Evolutionary conservation across 2,888 invertebrate genomes (phyloP).

Genomic region (Sisyra nigra): DNA sequence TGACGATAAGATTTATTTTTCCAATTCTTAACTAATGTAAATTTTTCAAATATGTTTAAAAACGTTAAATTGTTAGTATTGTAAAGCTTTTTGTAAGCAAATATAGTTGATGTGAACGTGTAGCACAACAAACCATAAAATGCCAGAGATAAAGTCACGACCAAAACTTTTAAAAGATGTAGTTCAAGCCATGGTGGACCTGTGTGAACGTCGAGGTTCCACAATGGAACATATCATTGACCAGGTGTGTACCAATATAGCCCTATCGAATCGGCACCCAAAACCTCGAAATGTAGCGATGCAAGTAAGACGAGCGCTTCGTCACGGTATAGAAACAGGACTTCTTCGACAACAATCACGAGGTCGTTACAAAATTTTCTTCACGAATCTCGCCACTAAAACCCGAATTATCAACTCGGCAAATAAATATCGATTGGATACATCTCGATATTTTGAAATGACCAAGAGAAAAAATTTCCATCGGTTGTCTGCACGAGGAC

Average conservation of each 20-base stretch:
- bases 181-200: slow-evolving; percentile 13
- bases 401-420: too few species aligned
- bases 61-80: too few species aligned
- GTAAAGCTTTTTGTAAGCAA: too few species aligned
- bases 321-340: slow-evolving; percentile 10
- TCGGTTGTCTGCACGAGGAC: too few species aligned
- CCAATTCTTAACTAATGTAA: too few species aligned
- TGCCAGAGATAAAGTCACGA: background rate
- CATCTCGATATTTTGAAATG: too few species aligned
- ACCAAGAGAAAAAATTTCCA: too few species aligned
- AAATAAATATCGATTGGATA: too few species aligned
- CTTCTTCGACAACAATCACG: background rate
- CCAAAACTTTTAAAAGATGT: slow-evolving; percentile 12
- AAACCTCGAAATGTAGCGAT: slow-evolving; percentile 13
- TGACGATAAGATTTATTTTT: too few species aligned
- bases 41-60: too few species aligned
- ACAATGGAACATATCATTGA: slow-evolving; percentile 11
- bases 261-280: slow-evolving; percentile 8
- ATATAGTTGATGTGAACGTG: background rate
- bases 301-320: slow-evolving; percentile 13
- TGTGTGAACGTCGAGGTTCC: slow-evolving; percentile 12
- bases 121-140: too few species aligned
- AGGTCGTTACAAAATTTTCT: background rate
- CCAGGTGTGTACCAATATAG: slow-evolving; percentile 13
- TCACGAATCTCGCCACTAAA: background rate